A percentile compares a stretch with the other conserved stretches of the same genome.
These are phyloP conservation scores for Maccullochella peelii DNA, from an alignment of 2,113 vertebrate genomes.

Conservation along the genomic window DNA sequence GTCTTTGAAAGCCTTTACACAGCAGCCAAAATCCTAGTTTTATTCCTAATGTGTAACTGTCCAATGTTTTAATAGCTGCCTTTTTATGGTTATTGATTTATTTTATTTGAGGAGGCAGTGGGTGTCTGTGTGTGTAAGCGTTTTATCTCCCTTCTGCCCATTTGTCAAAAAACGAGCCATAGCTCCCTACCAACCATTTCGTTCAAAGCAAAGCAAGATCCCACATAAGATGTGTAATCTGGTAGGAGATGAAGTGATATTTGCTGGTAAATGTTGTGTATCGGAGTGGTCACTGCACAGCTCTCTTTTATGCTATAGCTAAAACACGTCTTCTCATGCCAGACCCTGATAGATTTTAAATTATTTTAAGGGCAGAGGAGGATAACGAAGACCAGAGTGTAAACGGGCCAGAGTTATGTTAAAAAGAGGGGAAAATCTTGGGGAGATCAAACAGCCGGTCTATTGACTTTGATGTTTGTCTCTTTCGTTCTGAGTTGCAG, in stretches of 20 bases:
- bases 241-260: constrained; percentile 46
- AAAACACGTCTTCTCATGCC: constrained; percentile 35
- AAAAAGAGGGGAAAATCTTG: constrained; percentile 63
- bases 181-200: constrained; percentile 46
- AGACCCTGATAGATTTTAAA: constrained; percentile 66
- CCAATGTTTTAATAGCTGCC: constrained; percentile 61
- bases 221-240: constrained; percentile 40
- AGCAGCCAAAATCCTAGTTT: constrained; percentile 69
- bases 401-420: constrained; percentile 73
- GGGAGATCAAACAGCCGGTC: constrained; percentile 78
- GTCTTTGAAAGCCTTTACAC: constrained; percentile 56
- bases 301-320: constrained; percentile 26
- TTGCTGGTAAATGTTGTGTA: constrained; percentile 54
- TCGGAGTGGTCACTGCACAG: constrained; percentile 31
- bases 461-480: constrained; percentile 79
- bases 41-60: constrained; percentile 55
- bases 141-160: constrained; percentile 54
- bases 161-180: constrained; percentile 65
- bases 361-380: constrained; percentile 70
- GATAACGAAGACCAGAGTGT: constrained; percentile 80
- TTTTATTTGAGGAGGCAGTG: constrained; percentile 60
- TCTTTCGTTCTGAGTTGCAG: constrained; percentile 65
- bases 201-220: constrained; percentile 47
- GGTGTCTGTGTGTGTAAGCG: constrained; percentile 50
- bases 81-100: constrained; percentile 73